phyloP scores from a whole-genome alignment of 2,888 invertebrate species.

The Agriopis aurantiaria region DNA sequence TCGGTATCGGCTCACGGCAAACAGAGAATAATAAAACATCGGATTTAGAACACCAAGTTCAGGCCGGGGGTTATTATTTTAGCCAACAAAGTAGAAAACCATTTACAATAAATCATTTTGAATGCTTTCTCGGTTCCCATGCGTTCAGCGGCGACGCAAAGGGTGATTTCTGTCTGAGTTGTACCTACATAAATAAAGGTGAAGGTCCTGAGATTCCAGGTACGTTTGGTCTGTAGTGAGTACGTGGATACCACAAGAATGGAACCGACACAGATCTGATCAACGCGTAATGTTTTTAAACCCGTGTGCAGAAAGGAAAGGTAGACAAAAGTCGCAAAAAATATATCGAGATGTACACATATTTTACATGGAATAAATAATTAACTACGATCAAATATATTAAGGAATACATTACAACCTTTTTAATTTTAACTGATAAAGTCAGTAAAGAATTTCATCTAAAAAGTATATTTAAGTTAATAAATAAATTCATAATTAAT shows the following conservation, averaged over 20 bases:
- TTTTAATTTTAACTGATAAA: too few species aligned
- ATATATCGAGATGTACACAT: too few species aligned
- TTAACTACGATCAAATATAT: not conserved
- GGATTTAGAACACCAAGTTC: constrained; percentile 81
- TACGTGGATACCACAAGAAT: constrained; percentile 48
- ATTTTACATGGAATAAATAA: too few species aligned
- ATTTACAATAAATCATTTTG: constrained; percentile 87
- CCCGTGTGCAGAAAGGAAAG: not conserved
- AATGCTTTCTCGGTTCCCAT: constrained; percentile 85
- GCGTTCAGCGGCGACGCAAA: constrained; percentile 81
- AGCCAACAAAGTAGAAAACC: constrained; percentile 87
- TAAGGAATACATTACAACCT: not conserved
- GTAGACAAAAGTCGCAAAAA: not conserved
- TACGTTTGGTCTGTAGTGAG: constrained; percentile 67
- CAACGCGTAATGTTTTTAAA: not conserved
- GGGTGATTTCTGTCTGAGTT: constrained; percentile 84
- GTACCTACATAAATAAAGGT: constrained; percentile 82
- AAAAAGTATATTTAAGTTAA: too few species aligned
- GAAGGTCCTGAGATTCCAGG: constrained; percentile 83
- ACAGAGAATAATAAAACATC: constrained; percentile 78
- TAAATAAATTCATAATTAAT: too few species aligned
- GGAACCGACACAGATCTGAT: constrained; percentile 44
- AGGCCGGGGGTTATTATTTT: constrained; percentile 81
- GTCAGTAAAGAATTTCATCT: too few species aligned
- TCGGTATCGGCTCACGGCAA: constrained; percentile 66